These are phyloP conservation scores for Heliconius eleuchia DNA, from an alignment of 1,140 invertebrate genomes.

Conservation along the genomic window DNA sequence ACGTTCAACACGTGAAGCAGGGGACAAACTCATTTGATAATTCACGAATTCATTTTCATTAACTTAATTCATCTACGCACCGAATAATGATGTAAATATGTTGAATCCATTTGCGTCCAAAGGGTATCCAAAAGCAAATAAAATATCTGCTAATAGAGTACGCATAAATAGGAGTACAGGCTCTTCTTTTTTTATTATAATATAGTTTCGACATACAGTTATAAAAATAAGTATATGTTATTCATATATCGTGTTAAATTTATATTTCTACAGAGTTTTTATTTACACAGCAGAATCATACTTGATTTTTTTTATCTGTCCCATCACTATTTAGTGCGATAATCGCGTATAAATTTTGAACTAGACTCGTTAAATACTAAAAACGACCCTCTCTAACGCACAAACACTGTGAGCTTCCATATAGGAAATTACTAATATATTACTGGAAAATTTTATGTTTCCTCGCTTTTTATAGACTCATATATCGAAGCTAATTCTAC, in stretches of 20 bases:
- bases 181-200: too few species aligned
- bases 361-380: constrained; percentile 20
- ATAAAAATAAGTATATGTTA: too few species aligned
- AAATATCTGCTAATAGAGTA: too few species aligned
- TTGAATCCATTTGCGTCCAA: background rate
- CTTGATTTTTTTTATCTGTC: constrained; percentile 33
- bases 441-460: constrained; percentile 69
- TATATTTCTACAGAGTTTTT: too few species aligned
- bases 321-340: constrained; percentile 34
- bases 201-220: too few species aligned
- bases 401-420: constrained; percentile 50
- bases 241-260: too few species aligned
- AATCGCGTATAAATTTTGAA: constrained; percentile 25
- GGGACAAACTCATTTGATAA: background rate
- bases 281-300: background rate
- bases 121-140: background rate
- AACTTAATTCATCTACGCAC: background rate
- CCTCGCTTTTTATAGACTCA: constrained; percentile 68
- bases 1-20: background rate
- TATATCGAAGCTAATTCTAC: constrained; percentile 67
- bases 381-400: constrained; percentile 25
- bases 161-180: too few species aligned
- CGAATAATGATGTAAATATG: background rate
- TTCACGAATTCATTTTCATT: constrained; percentile 2
- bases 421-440: constrained; percentile 71